Evolutionary conservation across 1,140 invertebrate genomes (phyloP).

Genomic region (Antheraea mylitta): DNA sequence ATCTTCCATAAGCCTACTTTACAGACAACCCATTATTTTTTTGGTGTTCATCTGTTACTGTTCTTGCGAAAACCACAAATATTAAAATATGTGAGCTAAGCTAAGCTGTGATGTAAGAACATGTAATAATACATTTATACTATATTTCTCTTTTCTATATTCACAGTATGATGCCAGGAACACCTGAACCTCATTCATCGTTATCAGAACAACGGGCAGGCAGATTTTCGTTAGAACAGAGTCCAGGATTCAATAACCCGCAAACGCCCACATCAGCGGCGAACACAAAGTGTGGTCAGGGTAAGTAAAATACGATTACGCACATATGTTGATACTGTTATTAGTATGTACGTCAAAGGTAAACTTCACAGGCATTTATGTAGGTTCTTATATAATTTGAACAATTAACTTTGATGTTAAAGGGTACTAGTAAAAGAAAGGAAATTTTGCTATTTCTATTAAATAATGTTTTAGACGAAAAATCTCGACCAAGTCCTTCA

Average conservation of each 20-base stretch:
- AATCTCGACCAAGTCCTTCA: conserved; percentile 72
- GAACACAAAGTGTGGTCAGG: conserved; percentile 48
- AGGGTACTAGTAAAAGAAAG: not conserved
- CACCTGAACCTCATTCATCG: conserved; percentile 67
- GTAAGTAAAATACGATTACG: conserved; percentile 20
- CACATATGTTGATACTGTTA: too few relatives aligned
- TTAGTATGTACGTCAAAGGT: not conserved
- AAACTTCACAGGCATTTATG: not conserved
- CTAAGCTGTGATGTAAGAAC: too few relatives aligned
- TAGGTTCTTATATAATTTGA: too few relatives aligned
- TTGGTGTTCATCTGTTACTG: too few relatives aligned
- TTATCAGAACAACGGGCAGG: conserved; percentile 64
- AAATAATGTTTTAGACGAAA: conserved; percentile 54
- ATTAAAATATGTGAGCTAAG: too few relatives aligned
- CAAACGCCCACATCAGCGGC: conserved; percentile 69
- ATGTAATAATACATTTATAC: too few relatives aligned
- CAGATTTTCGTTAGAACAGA: conserved; percentile 74
- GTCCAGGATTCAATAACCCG: conserved; percentile 75
- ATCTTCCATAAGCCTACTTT: too few relatives aligned
- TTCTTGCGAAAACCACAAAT: too few relatives aligned
- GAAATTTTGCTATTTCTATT: conserved; percentile 2
- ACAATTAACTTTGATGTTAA: too few relatives aligned
- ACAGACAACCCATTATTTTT: too few relatives aligned
- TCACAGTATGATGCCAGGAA: conserved; percentile 72
- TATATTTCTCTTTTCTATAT: not conserved